These are phyloP conservation scores for Cremastobaeus sp. DNA, from an alignment of 2,888 invertebrate species.

Conservation along the genomic window DNA sequence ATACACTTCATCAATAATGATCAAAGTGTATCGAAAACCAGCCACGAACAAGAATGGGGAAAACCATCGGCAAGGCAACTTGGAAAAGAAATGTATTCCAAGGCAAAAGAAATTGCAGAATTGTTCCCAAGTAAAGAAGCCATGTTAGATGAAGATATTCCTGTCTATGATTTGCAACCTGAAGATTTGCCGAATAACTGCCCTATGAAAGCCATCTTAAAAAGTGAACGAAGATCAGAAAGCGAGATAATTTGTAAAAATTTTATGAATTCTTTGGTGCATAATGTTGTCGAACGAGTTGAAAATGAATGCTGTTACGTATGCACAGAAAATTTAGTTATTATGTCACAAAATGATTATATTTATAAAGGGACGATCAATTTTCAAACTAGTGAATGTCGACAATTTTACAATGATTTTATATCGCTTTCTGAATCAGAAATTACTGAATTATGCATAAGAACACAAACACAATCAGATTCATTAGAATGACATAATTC, in stretches of 20 bases:
- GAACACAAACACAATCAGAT: slow-evolving; percentile 31
- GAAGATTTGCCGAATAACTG: not conserved
- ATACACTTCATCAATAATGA: slow-evolving; percentile 49
- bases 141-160: not conserved
- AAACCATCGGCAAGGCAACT: slow-evolving; percentile 50
- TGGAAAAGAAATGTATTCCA: slow-evolving; percentile 47
- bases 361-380: not conserved
- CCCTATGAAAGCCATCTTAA: not conserved
- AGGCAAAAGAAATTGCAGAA: slow-evolving; percentile 5
- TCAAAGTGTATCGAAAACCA: slow-evolving; percentile 51
- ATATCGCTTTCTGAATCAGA: slow-evolving; percentile 21
- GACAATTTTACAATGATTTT: slow-evolving; percentile 38
- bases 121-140: not conserved
- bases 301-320: not conserved
- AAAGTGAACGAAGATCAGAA: slow-evolving; percentile 1
- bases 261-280: not conserved
- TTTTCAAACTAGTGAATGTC: not conserved
- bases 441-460: slow-evolving; percentile 26
- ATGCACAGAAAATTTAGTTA: not conserved
- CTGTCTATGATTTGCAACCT: not conserved
- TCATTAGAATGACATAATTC: slow-evolving; percentile 34
- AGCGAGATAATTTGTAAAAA: not conserved
- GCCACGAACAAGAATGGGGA: slow-evolving; percentile 57
- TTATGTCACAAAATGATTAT: not conserved
- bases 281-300: not conserved